phyloP scores from a whole-genome alignment of 2,113 vertebrate species.

The Carlito syrichta region DNA sequence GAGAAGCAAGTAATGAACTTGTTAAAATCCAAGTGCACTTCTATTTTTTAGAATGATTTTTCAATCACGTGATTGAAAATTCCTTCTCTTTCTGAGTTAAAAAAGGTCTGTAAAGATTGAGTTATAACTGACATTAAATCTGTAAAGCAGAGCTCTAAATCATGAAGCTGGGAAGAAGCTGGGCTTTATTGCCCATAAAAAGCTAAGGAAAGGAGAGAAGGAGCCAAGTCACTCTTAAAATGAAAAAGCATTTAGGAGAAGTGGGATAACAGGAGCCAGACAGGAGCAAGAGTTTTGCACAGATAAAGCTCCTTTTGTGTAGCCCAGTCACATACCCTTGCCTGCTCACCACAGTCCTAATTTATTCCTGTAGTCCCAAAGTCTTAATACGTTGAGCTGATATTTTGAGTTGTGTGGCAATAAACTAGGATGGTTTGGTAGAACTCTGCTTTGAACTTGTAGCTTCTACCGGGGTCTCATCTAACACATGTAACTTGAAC shows the following conservation, averaged over 20 bases:
- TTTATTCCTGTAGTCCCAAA: neutral
- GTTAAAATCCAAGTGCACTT: neutral
- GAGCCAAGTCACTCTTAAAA: neutral
- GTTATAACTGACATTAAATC: conserved; percentile 37
- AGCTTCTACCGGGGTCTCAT: neutral
- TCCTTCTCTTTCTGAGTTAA: neutral
- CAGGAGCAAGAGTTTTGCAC: neutral
- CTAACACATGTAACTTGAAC: neutral
- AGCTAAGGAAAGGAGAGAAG: neutral
- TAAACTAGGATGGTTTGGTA: neutral
- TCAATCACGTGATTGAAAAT: conserved; percentile 4
- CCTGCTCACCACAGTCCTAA: neutral
- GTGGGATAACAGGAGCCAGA: neutral
- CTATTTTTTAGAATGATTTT: conserved; percentile 15
- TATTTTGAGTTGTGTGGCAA: neutral
- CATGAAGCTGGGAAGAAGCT: conserved; percentile 3
- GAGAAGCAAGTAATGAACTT: neutral
- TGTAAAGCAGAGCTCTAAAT: conserved; percentile 34
- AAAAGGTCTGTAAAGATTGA: neutral
- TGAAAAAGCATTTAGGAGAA: conserved; percentile 28
- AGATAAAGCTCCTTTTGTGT: neutral
- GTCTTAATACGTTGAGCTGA: neutral
- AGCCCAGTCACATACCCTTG: too few relatives aligned
- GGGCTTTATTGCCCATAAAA: conserved; percentile 29
- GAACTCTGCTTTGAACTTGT: neutral